Evolutionary conservation across 2,113 vertebrate species (phyloP), one percentile per base, ranked within the genome.

Genomic region (Cacatua alba): DNA sequence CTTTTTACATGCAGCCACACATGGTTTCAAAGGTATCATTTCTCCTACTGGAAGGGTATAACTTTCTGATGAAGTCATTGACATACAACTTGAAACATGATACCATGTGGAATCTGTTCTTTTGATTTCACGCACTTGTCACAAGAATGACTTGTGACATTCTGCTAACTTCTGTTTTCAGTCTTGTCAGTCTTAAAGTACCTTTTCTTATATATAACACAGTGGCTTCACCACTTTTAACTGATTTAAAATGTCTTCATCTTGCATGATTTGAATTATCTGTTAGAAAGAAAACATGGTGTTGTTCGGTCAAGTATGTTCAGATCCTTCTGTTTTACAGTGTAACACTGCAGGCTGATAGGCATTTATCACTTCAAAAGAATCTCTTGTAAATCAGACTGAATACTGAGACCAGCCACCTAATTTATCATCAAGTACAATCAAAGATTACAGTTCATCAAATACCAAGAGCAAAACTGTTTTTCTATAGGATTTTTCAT

Each of bases 61-160:
- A 94, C 97, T 97, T 97, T 97, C 97, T 97, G 94, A 96, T 96
- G 96, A 97, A 96, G 97, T 97, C 97, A 97, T 94, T 96, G 96
- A 95, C 96, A 97, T 96, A 86, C 88, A 94, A 41, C 88, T 96
- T 96, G 95, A 96, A 96, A 97, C 95, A 94, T 82, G 94, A 96
- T 82, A 94, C 88, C 91, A 85, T 91, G 96, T 96, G 95, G 95
- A 96, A 95, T 96, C 95, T 96, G 96, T 95, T 96, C 90, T 94
- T 96, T 94, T 84, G 77, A 97, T 97, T 96, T 97, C 95, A 97
- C 3, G 12, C 96, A 93, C 88, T 97, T 96, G 94, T 95, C 95
- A 96, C 72, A 90, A 76, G 92, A 96, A 96, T 93, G 86, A 96
- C 95, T 95, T 93, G 92, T 92, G 92, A 93, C 92, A 96, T 95